A percentile compares a stretch with the other conserved stretches of the same genome.
Evolutionary conservation across 2,888 invertebrate species (phyloP).

Genomic region (Nomada ruficornis): DNA sequence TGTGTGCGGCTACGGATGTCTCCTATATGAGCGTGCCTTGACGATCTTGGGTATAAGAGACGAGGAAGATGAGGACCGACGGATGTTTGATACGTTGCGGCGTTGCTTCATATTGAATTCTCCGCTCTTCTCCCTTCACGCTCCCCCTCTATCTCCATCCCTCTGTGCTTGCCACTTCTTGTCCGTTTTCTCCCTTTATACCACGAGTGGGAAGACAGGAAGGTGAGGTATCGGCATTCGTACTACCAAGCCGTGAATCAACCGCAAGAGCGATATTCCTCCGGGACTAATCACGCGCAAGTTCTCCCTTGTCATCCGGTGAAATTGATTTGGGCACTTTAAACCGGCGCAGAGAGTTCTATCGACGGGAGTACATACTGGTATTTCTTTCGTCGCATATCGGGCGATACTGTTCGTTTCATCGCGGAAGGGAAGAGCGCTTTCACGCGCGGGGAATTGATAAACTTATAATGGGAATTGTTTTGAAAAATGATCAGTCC

Average conservation of each 20-base stretch:
- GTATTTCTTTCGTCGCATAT: not conserved
- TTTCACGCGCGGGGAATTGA: not conserved
- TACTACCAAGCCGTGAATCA: conserved; percentile 65
- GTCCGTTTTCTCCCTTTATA: conserved; percentile 9
- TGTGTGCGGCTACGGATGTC: conserved; percentile 61
- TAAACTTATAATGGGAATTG: not conserved
- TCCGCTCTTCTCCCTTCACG: conserved; percentile 52
- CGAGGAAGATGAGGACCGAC: conserved; percentile 76
- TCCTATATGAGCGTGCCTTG: conserved; percentile 61
- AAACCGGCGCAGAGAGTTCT: conserved; percentile 26
- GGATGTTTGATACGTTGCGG: conserved; percentile 82
- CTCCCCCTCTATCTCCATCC: not conserved
- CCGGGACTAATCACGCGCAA: conserved; percentile 69
- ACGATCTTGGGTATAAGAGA: conserved; percentile 67
- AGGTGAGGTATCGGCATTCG: conserved; percentile 66
- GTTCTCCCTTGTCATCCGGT: conserved; percentile 67
- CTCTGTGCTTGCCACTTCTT: not conserved
- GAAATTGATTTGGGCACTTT: conserved; percentile 65
- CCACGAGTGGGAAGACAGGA: conserved; percentile 42
- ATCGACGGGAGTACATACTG: not conserved
- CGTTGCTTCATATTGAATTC: conserved; percentile 81
- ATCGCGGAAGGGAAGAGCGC: not conserved
- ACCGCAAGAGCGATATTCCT: conserved; percentile 68
- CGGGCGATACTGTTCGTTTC: not conserved
- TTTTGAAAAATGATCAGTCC: not conserved